Evolutionary conservation across 2,888 invertebrate species (phyloP).

Genomic region (Caenorhabditis macrosperma): DNA sequence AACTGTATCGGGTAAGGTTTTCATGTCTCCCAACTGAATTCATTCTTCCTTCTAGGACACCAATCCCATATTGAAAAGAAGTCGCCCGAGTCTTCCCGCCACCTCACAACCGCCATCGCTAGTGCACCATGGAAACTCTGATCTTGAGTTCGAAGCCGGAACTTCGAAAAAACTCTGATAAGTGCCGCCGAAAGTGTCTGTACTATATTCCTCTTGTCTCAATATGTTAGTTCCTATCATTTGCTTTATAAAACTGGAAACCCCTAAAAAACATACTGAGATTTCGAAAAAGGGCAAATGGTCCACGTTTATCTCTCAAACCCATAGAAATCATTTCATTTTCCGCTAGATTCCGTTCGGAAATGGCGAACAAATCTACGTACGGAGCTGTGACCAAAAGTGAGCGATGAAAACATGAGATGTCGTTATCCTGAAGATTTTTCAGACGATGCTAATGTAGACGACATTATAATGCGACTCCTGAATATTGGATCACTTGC

Average conservation of each 20-base stretch:
- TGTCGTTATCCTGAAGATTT: no score
- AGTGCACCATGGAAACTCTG: not conserved
- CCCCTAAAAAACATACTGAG: no score
- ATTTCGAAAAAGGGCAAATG: no score
- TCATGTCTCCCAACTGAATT: not conserved
- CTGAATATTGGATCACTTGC: slow-evolving; percentile 32
- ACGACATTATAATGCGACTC: slow-evolving; percentile 33
- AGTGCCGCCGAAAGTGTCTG: not conserved
- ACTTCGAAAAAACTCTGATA: not conserved
- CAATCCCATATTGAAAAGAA: not conserved
- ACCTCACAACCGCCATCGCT: not conserved
- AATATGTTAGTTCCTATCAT: no score
- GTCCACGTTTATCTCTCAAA: not conserved
- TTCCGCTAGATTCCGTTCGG: not conserved
- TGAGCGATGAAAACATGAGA: no score
- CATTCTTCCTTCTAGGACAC: not conserved
- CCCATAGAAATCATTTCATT: not conserved
- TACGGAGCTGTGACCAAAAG: slow-evolving; percentile 11
- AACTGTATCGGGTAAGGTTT: not conserved
- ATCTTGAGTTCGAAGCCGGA: not conserved
- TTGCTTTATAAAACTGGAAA: no score
- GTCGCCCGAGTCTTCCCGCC: not conserved
- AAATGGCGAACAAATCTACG: slow-evolving; percentile 30
- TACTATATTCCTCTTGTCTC: not conserved
- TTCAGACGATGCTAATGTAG: slow-evolving; percentile 27